Evolutionary conservation across 2,888 invertebrate species (phyloP), one percentile per base, ranked within the genome.

Genomic region (Endotricha flammealis): DNA sequence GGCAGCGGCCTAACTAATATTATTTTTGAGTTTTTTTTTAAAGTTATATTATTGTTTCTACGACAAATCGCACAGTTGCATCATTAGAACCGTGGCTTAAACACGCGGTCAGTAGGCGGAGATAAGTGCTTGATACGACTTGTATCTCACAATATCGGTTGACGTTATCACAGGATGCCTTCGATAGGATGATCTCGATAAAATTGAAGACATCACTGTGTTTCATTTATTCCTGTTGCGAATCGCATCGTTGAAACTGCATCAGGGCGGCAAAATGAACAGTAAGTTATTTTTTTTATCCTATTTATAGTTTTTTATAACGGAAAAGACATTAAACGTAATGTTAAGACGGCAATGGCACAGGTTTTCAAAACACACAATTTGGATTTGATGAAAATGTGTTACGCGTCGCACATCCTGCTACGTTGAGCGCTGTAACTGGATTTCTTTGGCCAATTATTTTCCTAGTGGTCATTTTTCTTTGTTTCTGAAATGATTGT

Each of bases 141-240:
- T 47, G 45, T 64, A 72, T 72, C 66, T 62, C 29, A 46, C 46
- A 51, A 57, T 59, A 54, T 57, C 48, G 39, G 28, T 38, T 52
- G 64, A 44, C 64, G 57, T 64, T 82, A 82, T 81, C 81, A 12
- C n/a, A 39, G 14, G n/a, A 44, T 39, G 33, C 45, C 43, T 32
- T 39, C 57, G 72, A 72, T 73, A 72, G 45, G 40, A 55, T 66
- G 60, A 56, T 70, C 64, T 65, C 67, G 80, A 81, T 83, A 82
- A 79, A 82, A 78, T 79, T 74, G 74, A 68, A 64, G 63, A 54
- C 47, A 62, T 57, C 57, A 44, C 39, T 24, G 34, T 8, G 39
- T 46, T 42, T 48, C 50, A 46, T 52, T 74, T 80, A 83, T 63
- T 81, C 66, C 53, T 58, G 58, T 64, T 53, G 50, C 46, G 43